phyloP scores from a whole-genome alignment of 2,113 vertebrate genomes.

The Pseudorasbora parva region DNA sequence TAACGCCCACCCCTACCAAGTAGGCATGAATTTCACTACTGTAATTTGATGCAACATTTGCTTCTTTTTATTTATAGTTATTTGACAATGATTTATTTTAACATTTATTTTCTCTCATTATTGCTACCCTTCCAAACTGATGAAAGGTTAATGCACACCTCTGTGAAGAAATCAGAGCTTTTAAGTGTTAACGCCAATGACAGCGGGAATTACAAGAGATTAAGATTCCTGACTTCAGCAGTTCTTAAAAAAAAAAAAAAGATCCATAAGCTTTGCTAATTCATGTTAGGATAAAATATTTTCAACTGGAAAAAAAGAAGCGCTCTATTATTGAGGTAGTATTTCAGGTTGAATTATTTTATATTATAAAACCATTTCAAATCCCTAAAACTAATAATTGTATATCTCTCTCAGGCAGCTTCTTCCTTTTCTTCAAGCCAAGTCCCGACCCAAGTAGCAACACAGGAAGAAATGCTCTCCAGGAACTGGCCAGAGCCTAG shows the following conservation, averaged over 20 bases:
- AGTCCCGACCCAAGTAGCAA: neutral
- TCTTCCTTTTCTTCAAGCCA: neutral
- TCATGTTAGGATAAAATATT: constrained; percentile 61
- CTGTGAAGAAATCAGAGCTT: constrained; percentile 65
- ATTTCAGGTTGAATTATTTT: neutral
- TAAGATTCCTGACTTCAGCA: constrained; percentile 70
- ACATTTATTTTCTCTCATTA: neutral
- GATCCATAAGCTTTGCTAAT: constrained; percentile 69
- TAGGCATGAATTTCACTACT: too few species aligned
- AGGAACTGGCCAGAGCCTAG: neutral
- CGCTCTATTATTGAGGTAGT: neutral
- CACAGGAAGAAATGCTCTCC: neutral
- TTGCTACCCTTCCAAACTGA: constrained; percentile 38
- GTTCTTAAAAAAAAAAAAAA: constrained; percentile 72
- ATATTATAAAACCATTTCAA: too few species aligned
- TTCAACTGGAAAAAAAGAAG: constrained; percentile 43
- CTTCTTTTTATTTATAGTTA: neutral
- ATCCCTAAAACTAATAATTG: neutral
- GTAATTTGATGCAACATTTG: neutral
- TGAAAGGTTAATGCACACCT: constrained; percentile 58
- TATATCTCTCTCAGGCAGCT: neutral
- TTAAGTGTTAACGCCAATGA: constrained; percentile 63
- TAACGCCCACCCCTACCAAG: too few species aligned
- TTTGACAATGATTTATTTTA: neutral
- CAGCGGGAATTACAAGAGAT: constrained; percentile 69